phyloP scores from a whole-genome alignment of 2,113 vertebrate species.

The Propithecus coquereli region DNA sequence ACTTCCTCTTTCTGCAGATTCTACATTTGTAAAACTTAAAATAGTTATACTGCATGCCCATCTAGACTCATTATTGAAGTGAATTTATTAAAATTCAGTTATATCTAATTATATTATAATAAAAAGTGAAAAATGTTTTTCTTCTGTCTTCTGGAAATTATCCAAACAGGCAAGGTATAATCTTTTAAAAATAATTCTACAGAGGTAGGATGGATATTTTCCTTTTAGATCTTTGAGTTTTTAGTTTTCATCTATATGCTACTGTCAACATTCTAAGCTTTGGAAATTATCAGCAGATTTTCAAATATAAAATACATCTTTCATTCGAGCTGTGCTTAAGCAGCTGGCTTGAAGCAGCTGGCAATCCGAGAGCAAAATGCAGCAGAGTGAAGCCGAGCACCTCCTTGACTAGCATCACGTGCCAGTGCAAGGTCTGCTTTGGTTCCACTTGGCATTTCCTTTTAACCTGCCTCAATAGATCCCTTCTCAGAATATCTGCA shows the following conservation, averaged over 20 bases:
- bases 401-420: background rate
- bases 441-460: background rate
- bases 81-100: slow-evolving; percentile 35
- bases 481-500: slow-evolving; percentile 40
- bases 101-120: background rate
- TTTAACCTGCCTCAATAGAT: slow-evolving; percentile 3
- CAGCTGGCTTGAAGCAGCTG: slow-evolving; percentile 25
- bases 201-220: background rate
- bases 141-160: background rate
- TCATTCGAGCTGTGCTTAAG: slow-evolving; percentile 26
- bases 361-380: background rate
- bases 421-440: background rate
- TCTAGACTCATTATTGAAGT: background rate
- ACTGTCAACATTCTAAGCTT: slow-evolving; percentile 20
- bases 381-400: background rate
- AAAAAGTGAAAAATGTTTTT: slow-evolving; percentile 11
- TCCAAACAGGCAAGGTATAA: background rate
- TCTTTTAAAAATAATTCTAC: slow-evolving; percentile 35
- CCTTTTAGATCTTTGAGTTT: background rate
- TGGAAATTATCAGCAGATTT: slow-evolving; percentile 11
- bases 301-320: slow-evolving; percentile 33
- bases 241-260: background rate
- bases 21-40: background rate
- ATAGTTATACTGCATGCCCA: background rate
- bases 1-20: background rate